Percentiles rank a stretch among this genome's conserved stretches.
These are phyloP conservation scores for Petrolisthes manimaculis DNA, from an alignment of 2,888 invertebrate species.

Conservation along the genomic window DNA sequence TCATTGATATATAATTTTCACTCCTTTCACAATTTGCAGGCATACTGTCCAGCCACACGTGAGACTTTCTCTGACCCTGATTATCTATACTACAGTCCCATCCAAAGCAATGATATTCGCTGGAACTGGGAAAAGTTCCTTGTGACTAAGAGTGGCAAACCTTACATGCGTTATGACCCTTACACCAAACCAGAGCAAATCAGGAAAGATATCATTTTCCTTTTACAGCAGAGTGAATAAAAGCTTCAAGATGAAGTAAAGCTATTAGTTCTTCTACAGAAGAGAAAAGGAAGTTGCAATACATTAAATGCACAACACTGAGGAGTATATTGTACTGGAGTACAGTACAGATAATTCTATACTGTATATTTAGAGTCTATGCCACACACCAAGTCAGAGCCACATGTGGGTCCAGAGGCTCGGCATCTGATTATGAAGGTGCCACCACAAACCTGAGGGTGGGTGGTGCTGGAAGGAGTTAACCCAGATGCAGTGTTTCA, in stretches of 20 bases:
- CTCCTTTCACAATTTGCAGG: conserved; percentile 66
- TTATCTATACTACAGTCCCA: conserved; percentile 68
- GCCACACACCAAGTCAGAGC: neutral
- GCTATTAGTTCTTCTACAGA: no score
- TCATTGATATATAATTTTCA: neutral
- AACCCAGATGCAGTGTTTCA: conserved; percentile 2
- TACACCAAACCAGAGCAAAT: conserved; percentile 67
- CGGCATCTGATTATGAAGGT: conserved; percentile 43
- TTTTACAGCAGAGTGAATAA: conserved; percentile 51
- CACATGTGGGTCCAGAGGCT: neutral
- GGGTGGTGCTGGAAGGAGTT: conserved; percentile 39
- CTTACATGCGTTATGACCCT: conserved; percentile 69
- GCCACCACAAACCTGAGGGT: conserved; percentile 49
- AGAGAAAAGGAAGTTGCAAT: no score
- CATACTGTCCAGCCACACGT: conserved; percentile 69
- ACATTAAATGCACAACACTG: neutral
- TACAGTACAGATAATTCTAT: neutral
- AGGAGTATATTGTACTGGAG: neutral
- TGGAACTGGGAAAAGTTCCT: conserved; percentile 73
- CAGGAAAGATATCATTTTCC: conserved; percentile 66
- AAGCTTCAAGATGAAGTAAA: neutral
- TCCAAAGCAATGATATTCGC: conserved; percentile 69
- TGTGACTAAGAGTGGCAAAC: conserved; percentile 68
- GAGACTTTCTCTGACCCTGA: conserved; percentile 67
- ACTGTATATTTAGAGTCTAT: neutral